Evolutionary conservation across 2,888 invertebrate species (phyloP), one percentile per base, ranked within the genome.

Genomic region (Opisthograptis luteolata): DNA sequence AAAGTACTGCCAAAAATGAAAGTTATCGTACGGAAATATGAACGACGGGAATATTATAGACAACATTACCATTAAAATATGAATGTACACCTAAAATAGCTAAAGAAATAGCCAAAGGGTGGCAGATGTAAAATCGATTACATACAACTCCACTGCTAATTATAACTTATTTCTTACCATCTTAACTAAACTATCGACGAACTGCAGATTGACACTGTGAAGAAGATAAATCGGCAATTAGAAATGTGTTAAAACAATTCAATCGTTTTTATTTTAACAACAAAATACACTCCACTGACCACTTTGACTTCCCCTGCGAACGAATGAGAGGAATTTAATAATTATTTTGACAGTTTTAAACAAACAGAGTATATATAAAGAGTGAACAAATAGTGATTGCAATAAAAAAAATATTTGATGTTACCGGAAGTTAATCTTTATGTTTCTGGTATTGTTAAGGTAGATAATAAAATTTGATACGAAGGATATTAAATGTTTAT

Each of bases 171-270:
- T 15, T 25, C 49, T 49, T 43, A 49, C 49, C 49, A 49, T 51
- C 10, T 36, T 45, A 6, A 28, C 13, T 31, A 36, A 27, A 31
- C 56, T 51, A 22, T 39, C 34, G 32, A 42, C 14, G 41, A 24
- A 46, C 37, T 42, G 27, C 36, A 48, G 36, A 44, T 51, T 51
- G 41, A 34, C 19, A 37, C 43, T 49, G 32, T 20, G 39, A 34
- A 24, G 3, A 34, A 34, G 6, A 17, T 8, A 19, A 35, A 30
- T 10, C 3, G 9, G 4, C 5, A 13, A 5, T 35, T 13, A 35
- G 1, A 5, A 17, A 5, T 20, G 22, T 4, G 9, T 13, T 22
- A n/a, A 2, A 14, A 30, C 6, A 12, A 19, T 8, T 12, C 0
- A 31, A 24, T 24, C n/a, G n/a, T 13, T 8, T 25, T 10, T 3